These are phyloP conservation scores for Pollenia labialis DNA, from an alignment of 2,888 invertebrate species.

Conservation along the genomic window DNA sequence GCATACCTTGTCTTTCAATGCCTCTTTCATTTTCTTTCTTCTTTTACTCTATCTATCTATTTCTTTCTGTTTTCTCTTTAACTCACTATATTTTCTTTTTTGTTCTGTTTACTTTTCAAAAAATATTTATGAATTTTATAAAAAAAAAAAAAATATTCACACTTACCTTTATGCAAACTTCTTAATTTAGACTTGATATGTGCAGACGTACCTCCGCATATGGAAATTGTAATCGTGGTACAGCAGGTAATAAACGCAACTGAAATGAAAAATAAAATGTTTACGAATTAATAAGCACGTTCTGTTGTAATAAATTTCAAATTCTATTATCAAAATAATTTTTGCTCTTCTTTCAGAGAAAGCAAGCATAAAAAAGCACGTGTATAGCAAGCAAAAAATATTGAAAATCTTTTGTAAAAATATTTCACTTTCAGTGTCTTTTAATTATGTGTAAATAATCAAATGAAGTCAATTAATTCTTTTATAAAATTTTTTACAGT, in stretches of 20 bases:
- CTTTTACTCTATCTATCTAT: not conserved
- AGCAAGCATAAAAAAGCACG: constrained; percentile 26
- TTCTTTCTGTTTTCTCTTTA: not conserved
- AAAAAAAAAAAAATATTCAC: constrained; percentile 8
- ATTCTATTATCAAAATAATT: constrained; percentile 21
- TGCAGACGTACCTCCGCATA: constrained; percentile 97
- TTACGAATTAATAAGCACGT: constrained; percentile 62
- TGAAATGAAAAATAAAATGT: constrained; percentile 51
- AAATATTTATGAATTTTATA: not conserved
- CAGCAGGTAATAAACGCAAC: constrained; percentile 91
- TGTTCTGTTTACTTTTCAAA: not conserved
- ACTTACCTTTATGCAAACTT: constrained; percentile 66
- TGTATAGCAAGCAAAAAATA: constrained; percentile 54
- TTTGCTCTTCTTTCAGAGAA: constrained; percentile 16
- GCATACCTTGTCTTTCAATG: constrained; percentile 45
- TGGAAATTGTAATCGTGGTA: constrained; percentile 98
- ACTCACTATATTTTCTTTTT: constrained; percentile 7
- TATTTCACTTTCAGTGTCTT: constrained; percentile 46
- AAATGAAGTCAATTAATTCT: constrained; percentile 41
- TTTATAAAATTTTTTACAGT: constrained; percentile 19
- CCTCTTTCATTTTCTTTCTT: constrained; percentile 22
- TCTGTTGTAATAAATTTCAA: constrained; percentile 62
- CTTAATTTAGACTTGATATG: constrained; percentile 95
- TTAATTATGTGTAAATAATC: constrained; percentile 61
- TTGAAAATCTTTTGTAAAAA: constrained; percentile 64